These are phyloP conservation scores for Pristionchus maxplancki DNA, from an alignment of 2,888 invertebrate genomes.

Conservation along the genomic window DNA sequence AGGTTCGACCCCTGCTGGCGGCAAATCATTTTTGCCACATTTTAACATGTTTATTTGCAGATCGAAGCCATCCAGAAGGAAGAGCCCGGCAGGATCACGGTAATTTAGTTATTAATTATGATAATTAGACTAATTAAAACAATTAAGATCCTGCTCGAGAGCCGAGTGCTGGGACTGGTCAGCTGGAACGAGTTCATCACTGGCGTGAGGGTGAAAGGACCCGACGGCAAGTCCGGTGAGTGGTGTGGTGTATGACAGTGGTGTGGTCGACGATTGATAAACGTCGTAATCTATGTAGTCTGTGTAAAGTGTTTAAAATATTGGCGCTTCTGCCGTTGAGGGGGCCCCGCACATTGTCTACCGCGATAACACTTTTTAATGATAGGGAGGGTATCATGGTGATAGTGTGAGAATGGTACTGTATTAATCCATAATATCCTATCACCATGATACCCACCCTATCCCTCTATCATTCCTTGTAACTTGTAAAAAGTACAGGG, in stretches of 20 bases:
- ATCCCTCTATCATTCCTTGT: no score
- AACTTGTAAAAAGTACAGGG: no score
- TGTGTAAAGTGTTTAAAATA: no score
- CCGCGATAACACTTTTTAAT: no score
- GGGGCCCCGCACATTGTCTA: no score
- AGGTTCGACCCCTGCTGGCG: slow-evolving; percentile 54
- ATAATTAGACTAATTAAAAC: background rate
- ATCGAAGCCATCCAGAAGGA: slow-evolving; percentile 56
- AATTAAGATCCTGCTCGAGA: slow-evolving; percentile 13
- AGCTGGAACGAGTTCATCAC: slow-evolving; percentile 74
- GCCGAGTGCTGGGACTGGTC: slow-evolving; percentile 61
- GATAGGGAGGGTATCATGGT: no score
- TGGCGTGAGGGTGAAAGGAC: slow-evolving; percentile 61
- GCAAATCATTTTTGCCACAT: slow-evolving; percentile 22
- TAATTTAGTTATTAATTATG: background rate
- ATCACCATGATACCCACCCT: no score
- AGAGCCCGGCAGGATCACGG: slow-evolving; percentile 58
- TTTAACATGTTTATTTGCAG: background rate
- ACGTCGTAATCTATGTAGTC: background rate
- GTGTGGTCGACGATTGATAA: background rate
- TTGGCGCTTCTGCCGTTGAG: no score
- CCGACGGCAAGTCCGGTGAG: slow-evolving; percentile 55
- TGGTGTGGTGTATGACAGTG: slow-evolving; percentile 5
- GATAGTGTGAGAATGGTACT: no score
- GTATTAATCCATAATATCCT: no score